phyloP scores from a whole-genome alignment of 64 coral and sea anemone species.

The Pocillopora damicornis region DNA sequence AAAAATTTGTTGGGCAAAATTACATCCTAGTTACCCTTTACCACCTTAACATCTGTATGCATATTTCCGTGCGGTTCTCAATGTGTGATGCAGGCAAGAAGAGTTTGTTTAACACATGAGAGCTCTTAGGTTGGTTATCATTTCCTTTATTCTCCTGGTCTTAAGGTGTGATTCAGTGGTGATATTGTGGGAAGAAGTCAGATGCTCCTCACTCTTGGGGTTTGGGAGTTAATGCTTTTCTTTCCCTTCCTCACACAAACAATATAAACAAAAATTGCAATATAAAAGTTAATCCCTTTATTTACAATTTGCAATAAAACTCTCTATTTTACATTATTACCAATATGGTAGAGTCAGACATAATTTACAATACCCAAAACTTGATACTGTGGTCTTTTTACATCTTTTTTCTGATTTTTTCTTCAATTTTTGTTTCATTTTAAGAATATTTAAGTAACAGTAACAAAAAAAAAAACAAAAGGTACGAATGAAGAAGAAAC shows the following conservation, averaged over 20 bases:
- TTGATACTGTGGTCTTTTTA: slow-evolving; percentile 25
- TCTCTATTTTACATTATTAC: slow-evolving; percentile 10
- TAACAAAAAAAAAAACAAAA: not conserved
- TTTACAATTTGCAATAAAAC: slow-evolving; percentile 37
- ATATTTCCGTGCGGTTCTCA: too few relatives aligned
- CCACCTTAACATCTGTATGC: too few relatives aligned
- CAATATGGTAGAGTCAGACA: slow-evolving; percentile 24
- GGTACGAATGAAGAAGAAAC: not conserved
- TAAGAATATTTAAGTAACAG: slow-evolving; percentile 18
- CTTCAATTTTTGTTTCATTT: not conserved
- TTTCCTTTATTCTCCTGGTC: too few relatives aligned
- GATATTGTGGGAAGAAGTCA: too few relatives aligned
- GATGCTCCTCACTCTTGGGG: too few relatives aligned
- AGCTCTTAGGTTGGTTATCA: too few relatives aligned
- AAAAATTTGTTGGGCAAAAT: too few relatives aligned
- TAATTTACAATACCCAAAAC: slow-evolving; percentile 26
- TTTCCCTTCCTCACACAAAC: not conserved
- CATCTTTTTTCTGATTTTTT: not conserved
- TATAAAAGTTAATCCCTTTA: slow-evolving; percentile 9
- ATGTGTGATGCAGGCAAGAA: too few relatives aligned
- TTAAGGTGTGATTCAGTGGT: too few relatives aligned
- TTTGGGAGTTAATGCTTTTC: too few relatives aligned
- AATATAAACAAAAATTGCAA: not conserved
- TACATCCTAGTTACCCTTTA: too few relatives aligned
- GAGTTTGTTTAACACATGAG: too few relatives aligned